A percentile compares a stretch with the other conserved stretches of the same genome.
Evolutionary conservation across 2,888 invertebrate species (phyloP).

Genomic region (Papilio elwesi): DNA sequence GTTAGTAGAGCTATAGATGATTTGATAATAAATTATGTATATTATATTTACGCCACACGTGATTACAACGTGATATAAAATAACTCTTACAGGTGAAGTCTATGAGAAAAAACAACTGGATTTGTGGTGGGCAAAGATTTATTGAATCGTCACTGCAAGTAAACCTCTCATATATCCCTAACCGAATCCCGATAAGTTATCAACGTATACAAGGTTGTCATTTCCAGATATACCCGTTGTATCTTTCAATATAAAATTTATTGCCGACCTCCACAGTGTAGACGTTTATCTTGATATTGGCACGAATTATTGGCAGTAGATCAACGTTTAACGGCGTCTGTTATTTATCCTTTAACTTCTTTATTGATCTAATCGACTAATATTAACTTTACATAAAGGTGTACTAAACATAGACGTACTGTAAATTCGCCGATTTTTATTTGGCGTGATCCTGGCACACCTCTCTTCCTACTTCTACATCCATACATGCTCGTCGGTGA

Average conservation of each 20-base stretch:
- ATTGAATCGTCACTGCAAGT: too few species aligned
- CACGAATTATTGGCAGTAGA: constrained; percentile 18
- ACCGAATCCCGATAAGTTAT: neutral
- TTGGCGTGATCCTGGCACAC: too few species aligned
- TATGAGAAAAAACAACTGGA: too few species aligned
- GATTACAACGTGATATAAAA: too few species aligned
- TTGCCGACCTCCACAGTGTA: constrained; percentile 3
- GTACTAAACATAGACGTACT: too few species aligned
- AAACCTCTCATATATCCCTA: neutral
- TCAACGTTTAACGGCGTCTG: constrained; percentile 4
- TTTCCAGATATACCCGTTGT: neutral
- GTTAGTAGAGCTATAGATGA: neutral
- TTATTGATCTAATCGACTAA: neutral
- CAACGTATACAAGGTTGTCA: neutral
- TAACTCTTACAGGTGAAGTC: too few species aligned
- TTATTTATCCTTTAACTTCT: neutral
- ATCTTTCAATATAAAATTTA: neutral
- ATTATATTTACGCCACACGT: neutral
- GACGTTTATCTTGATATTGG: constrained; percentile 11
- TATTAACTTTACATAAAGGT: too few species aligned
- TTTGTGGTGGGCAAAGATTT: too few species aligned
- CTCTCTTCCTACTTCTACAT: too few species aligned
- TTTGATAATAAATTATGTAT: neutral
- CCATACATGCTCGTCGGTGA: too few species aligned
- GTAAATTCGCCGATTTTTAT: neutral